Evolutionary conservation across 2,797 vertebrate genomes (phyloP), one percentile per base, ranked within the genome.

Genomic region (Cryptoblepharus egeriae): DNA sequence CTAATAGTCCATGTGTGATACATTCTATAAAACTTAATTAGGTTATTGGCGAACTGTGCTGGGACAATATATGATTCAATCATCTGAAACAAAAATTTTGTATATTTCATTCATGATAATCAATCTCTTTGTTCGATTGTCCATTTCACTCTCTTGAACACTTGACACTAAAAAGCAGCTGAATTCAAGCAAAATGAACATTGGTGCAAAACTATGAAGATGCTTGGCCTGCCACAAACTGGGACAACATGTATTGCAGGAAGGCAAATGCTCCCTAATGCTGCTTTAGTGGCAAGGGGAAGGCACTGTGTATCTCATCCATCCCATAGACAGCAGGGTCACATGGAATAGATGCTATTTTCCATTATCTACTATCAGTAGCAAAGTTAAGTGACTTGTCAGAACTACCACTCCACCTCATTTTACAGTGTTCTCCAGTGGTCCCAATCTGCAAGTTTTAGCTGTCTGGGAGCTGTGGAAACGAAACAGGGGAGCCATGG

Each of bases 1-100:
- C 35, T 69, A n/a, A 70, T n/a, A 52, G 35, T 52, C 57, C 24
- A 49, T n/a, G 26, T 77, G 26, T 61, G 42, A 37, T 52, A 30
- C 37, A 69, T 69, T 82, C 32, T 55, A 61, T 71, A 77, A 82
- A 77, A 52, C 7, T 2, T 49, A 69, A 82, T 70, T 77, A 69
- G 39, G 52, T 35, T 52, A 70, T 52, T 63, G 80, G 39, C 5
- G 60, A 82, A 77, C n/a, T 82, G 30, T 52, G 32, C 9, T 10
- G 15, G n/a, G 39, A 52, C 28, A 69, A 49, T 4, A 24, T 70
- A 61, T 37, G 26, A 76, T 28, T 11, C 28, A 52, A 70, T 55
- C 74, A 76, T 16, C 39, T 70, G 39, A 15, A 32, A 5, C 35
- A 32, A 76, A 69, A 49, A 49, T 75, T n/a, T 1, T 4, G 5